Evolutionary conservation across 2,797 vertebrate genomes (phyloP), one percentile per base, ranked within the genome.

Genomic region (Psittacula echo): DNA sequence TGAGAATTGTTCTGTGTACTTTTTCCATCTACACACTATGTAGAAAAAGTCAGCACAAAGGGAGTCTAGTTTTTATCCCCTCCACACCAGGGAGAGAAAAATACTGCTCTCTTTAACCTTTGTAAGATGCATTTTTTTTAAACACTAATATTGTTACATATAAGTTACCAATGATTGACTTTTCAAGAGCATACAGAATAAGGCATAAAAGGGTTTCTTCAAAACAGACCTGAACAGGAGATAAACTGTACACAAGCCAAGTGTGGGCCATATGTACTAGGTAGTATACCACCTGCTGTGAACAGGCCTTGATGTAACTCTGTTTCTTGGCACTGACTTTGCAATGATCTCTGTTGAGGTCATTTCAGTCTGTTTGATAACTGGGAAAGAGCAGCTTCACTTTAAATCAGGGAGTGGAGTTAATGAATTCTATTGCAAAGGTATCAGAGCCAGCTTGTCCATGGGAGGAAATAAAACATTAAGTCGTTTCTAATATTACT

Each of bases 401-500:
- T 90, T 87, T 76, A 62, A 79, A 93, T 92, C 64, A 80, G 56
- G 32, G 82, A 92, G 39, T n/a, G 41, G 23, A 58, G 29, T 74
- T 86, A 94, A 90, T 73, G 2, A 88, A 94, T 39, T 74, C 61
- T 56, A 17, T 42, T 89, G n/a, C 42, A 86, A 89, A 95, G 62
- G 64, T 94, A 78, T 81, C 6, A 5, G 45, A 95, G 82, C 80
- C 91, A 73, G 78, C 77, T 85, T 93, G 87, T 77, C 79, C 74
- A 29, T 45, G 29, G 60, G 68, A 92, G 61, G 82, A 96, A 96
- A 97, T 84, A 89, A 96, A 92, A 88, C 73, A 76, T 71, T 84
- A 82, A 94, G 85, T 77, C 7, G 22, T 95, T 97, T 91, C 61
- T 85, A 50, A 54, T 79, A 93, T 54, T 68, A 70, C 62, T 94